A percentile compares a stretch with the other conserved stretches of the same genome.
phyloP scores from a whole-genome alignment of 1,140 invertebrate genomes.

The Zaprionus gabonicus region DNA sequence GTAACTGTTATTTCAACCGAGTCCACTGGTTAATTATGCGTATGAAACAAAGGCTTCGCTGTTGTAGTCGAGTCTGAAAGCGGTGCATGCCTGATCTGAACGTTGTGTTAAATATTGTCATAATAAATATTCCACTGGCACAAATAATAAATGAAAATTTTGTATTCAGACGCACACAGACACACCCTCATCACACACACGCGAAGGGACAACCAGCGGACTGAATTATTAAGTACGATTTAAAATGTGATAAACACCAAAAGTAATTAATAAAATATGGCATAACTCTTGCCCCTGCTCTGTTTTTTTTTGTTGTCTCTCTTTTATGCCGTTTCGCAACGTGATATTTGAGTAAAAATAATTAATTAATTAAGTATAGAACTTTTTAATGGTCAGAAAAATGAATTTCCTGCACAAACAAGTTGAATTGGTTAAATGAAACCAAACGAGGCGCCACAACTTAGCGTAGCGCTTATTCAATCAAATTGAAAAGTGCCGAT shows the following conservation, averaged over 20 bases:
- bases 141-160: constrained; percentile 57
- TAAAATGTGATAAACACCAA: constrained; percentile 66
- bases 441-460: neutral
- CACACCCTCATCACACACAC: constrained; percentile 16
- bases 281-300: constrained; percentile 37
- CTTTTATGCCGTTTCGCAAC: neutral
- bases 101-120: constrained; percentile 61
- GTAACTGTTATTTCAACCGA: constrained; percentile 20
- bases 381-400: constrained; percentile 1
- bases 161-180: constrained; percentile 30
- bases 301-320: neutral
- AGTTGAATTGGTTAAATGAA: constrained; percentile 26
- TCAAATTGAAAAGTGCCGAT: neutral
- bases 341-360: constrained; percentile 20
- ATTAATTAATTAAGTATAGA: constrained; percentile 27
- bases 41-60: constrained; percentile 23
- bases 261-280: constrained; percentile 47
- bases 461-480: constrained; percentile 1
- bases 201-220: constrained; percentile 10
- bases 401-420: neutral
- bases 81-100: constrained; percentile 12
- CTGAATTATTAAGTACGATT: constrained; percentile 71
- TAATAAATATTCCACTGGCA: constrained; percentile 67
- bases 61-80: constrained; percentile 1
- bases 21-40: constrained; percentile 51